Percentiles rank a stretch among this genome's conserved stretches.
Evolutionary conservation across 2,113 vertebrate species (phyloP).

Genomic region (Oncorhynchus keta): DNA sequence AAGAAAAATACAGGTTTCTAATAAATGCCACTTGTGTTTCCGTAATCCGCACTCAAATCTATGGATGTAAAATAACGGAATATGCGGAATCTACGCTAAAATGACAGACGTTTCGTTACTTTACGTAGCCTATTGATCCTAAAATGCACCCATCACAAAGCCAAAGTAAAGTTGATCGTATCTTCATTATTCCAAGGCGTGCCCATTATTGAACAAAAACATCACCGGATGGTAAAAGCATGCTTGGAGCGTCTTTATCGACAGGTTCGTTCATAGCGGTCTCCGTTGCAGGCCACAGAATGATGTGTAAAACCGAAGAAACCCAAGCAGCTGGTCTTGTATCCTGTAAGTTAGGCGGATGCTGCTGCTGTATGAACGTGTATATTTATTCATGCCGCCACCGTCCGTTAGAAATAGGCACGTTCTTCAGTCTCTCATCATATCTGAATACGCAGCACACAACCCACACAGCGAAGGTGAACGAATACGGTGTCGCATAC

Average conservation of each 20-base stretch:
- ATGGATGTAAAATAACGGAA: slow-evolving; percentile 1
- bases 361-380: slow-evolving; percentile 29
- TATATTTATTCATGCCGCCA: slow-evolving; percentile 52
- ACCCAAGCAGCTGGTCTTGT: slow-evolving; percentile 30
- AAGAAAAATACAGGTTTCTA: neutral
- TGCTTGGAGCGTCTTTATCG: slow-evolving; percentile 26
- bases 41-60: neutral
- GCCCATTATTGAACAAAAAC: slow-evolving; percentile 41
- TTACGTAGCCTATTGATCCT: neutral
- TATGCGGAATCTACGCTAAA: neutral
- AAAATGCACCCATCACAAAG: neutral
- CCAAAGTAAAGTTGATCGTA: slow-evolving; percentile 57
- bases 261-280: slow-evolving; percentile 25
- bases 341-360: slow-evolving; percentile 44
- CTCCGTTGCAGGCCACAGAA: slow-evolving; percentile 29
- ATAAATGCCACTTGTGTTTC: slow-evolving; percentile 24
- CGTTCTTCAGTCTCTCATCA: slow-evolving; percentile 34
- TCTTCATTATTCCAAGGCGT: slow-evolving; percentile 43
- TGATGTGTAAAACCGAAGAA: slow-evolving; percentile 18
- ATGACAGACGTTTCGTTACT: slow-evolving; percentile 15
- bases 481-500: slow-evolving; percentile 45
- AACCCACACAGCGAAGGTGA: slow-evolving; percentile 14
- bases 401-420: slow-evolving; percentile 42
- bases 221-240: slow-evolving; percentile 21
- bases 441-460: slow-evolving; percentile 23